Conservation (phyloP, 2,888 invertebrate genomes). For the Drosophila mettleri region DNA sequence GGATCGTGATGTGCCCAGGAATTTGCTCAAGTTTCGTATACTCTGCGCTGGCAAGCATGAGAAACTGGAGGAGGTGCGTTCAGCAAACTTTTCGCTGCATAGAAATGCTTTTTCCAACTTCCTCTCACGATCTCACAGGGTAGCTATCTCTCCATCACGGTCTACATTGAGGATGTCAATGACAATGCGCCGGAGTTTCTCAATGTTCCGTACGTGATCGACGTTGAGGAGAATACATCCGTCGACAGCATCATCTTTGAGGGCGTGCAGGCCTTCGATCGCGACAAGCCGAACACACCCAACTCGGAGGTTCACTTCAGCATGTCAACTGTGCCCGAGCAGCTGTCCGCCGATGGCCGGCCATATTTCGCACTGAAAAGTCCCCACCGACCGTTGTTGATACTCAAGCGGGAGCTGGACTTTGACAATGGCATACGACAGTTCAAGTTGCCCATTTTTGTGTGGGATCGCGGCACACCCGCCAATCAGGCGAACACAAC, state of each 20-base stretch:
- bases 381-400: conserved; percentile 91
- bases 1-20: conserved; percentile 92
- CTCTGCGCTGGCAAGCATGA: conserved; percentile 86
- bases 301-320: conserved; percentile 94
- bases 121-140: conserved; percentile 86
- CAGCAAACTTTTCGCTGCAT: neutral
- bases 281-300: conserved; percentile 94
- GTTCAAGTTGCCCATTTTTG: conserved; percentile 90
- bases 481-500: conserved; percentile 90
- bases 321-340: conserved; percentile 87
- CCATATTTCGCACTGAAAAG: conserved; percentile 90
- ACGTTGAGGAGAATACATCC: conserved; percentile 93
- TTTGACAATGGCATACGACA: conserved; percentile 92
- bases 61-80: conserved; percentile 82
- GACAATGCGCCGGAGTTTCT: conserved; percentile 92
- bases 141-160: conserved; percentile 93
- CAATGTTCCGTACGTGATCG: conserved; percentile 91
- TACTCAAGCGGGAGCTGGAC: conserved; percentile 90
- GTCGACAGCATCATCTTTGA: conserved; percentile 92
- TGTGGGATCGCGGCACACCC: conserved; percentile 93
- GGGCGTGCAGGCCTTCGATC: conserved; percentile 92
- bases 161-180: conserved; percentile 95
- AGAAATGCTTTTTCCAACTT: too few species aligned
- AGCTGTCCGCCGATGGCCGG: conserved; percentile 81
- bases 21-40: conserved; percentile 92